Percentiles rank a stretch among this genome's conserved stretches.
Evolutionary conservation across 2,797 vertebrate genomes (phyloP).

Genomic region (Gastrophryne carolinensis): DNA sequence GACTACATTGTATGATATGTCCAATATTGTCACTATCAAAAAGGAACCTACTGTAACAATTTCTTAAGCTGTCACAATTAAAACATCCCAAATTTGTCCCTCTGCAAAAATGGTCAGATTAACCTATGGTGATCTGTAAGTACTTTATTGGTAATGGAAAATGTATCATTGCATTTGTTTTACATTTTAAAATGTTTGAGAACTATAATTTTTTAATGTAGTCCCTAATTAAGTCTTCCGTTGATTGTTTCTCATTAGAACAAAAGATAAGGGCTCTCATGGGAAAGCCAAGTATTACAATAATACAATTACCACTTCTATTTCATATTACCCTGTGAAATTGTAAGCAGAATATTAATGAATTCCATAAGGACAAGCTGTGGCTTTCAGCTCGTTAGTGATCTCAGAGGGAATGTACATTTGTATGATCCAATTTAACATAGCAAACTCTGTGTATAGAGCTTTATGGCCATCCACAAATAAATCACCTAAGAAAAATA

Average conservation of each 20-base stretch:
- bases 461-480: neutral
- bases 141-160: neutral
- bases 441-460: neutral
- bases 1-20: too few species aligned
- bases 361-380: neutral
- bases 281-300: neutral
- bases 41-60: too few species aligned
- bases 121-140: too few species aligned
- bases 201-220: neutral
- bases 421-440: neutral
- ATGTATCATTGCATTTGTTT: neutral
- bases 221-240: conserved; percentile 11
- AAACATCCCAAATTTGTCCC: too few species aligned
- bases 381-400: neutral
- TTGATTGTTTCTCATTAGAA: conserved; percentile 5
- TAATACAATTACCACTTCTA: conserved; percentile 1
- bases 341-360: neutral
- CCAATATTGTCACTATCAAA: too few species aligned
- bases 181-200: neutral
- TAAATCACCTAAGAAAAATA: too few species aligned
- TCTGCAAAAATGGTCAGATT: too few species aligned
- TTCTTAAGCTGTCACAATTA: too few species aligned
- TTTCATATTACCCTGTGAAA: neutral
- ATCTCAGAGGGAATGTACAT: neutral
- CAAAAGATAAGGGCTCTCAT: neutral